Evolutionary conservation across 2,113 vertebrate species (phyloP).

Genomic region (Mormyrus iriodes): DNA sequence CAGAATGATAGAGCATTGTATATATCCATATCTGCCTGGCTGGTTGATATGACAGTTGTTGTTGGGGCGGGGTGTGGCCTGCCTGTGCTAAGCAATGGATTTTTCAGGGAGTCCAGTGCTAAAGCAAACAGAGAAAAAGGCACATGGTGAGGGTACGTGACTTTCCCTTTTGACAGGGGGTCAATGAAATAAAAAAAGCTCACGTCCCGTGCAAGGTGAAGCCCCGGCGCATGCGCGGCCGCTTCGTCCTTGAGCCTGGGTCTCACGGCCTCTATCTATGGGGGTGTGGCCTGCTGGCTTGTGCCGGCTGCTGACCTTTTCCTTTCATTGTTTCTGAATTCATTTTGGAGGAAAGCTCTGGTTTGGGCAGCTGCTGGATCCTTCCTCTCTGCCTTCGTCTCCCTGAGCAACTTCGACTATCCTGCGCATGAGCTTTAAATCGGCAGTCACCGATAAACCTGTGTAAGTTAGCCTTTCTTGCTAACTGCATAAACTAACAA

Average conservation of each 20-base stretch:
- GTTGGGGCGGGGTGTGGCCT: background rate
- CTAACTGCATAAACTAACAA: background rate
- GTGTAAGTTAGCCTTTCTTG: background rate
- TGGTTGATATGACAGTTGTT: background rate
- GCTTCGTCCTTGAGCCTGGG: background rate
- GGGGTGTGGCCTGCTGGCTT: background rate
- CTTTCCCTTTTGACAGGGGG: background rate
- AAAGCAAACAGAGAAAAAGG: background rate
- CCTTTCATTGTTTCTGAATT: background rate
- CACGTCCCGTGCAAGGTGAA: background rate
- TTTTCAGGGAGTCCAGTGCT: background rate
- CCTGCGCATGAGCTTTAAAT: background rate
- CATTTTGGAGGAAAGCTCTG: background rate
- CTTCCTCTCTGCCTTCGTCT: background rate
- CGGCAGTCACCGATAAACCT: background rate
- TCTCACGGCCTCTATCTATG: background rate
- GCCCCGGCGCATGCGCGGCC: background rate
- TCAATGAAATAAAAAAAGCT: background rate
- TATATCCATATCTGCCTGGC: background rate
- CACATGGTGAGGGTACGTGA: background rate
- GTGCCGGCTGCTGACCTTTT: background rate
- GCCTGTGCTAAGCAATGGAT: background rate
- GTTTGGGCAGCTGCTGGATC: background rate
- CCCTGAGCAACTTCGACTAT: background rate
- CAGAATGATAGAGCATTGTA: background rate